phyloP scores from a whole-genome alignment of 2,113 vertebrate genomes.

The Melospiza melodia region DNA sequence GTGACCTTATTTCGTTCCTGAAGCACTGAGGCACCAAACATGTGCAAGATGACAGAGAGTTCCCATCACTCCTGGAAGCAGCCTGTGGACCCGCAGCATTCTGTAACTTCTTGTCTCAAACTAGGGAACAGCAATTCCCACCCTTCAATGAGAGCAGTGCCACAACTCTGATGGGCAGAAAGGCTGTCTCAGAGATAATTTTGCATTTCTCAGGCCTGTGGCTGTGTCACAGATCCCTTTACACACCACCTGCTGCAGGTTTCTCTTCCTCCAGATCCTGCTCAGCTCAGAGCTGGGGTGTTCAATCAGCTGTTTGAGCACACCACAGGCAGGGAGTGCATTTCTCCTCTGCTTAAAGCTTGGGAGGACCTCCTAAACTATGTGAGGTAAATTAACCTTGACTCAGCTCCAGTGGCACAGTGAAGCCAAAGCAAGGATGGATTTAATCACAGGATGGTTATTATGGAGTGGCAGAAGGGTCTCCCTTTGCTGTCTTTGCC shows the following conservation, averaged over 20 bases:
- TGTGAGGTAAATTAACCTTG: background rate
- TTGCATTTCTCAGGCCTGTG: background rate
- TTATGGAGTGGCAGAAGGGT: background rate
- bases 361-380: background rate
- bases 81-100: background rate
- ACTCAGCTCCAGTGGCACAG: background rate
- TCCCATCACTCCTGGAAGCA: background rate
- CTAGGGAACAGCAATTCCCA: background rate
- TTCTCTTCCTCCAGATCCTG: background rate
- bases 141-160: background rate
- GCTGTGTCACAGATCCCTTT: background rate
- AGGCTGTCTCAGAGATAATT: background rate
- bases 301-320: background rate
- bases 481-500: background rate
- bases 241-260: background rate
- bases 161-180: background rate
- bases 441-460: background rate
- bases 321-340: fast-evolving
- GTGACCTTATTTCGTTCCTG: background rate
- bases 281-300: background rate
- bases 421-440: background rate
- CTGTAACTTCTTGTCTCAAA: background rate
- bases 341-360: background rate
- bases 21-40: background rate
- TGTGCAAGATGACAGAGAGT: background rate